Evolutionary conservation across 2,797 vertebrate genomes (phyloP).

Genomic region (Pseudomugil tenellus): DNA sequence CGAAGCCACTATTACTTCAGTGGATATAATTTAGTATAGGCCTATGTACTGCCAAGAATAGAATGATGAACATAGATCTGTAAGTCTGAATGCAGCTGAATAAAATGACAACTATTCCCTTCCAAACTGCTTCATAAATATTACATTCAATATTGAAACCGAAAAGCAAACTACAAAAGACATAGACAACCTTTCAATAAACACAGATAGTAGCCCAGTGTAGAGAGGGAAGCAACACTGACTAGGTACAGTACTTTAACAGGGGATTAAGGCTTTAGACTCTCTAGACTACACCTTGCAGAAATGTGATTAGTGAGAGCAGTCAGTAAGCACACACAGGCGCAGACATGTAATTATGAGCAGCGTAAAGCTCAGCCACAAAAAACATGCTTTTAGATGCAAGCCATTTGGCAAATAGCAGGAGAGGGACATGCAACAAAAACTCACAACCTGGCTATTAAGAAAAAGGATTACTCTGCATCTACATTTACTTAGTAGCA

Average conservation of each 20-base stretch:
- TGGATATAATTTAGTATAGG: not conserved
- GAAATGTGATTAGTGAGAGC: conserved; percentile 69
- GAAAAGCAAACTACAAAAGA: conserved; percentile 10
- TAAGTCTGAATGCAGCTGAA: too few relatives aligned
- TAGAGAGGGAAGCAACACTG: conserved; percentile 43
- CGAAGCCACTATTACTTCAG: conserved; percentile 6
- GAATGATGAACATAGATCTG: not conserved
- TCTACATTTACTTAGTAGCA: conserved; percentile 54
- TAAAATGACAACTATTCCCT: not conserved
- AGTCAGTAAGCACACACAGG: conserved; percentile 48
- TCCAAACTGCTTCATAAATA: not conserved
- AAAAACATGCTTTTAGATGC: conserved; percentile 4
- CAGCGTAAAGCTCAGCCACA: conserved; percentile 16
- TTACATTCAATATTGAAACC: conserved; percentile 1
- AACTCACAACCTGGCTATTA: conserved; percentile 46
- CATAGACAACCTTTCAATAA: conserved; percentile 12
- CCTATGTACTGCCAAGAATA: not conserved
- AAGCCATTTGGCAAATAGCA: conserved; percentile 17
- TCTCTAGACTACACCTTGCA: conserved; percentile 61
- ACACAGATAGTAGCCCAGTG: conserved; percentile 20
- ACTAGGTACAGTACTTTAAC: conserved; percentile 55
- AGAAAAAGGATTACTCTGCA: conserved; percentile 52
- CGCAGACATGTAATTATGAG: conserved; percentile 29
- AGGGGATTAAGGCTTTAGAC: conserved; percentile 65
- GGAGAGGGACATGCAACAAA: conserved; percentile 62